Conservation (phyloP, 2,113 vertebrate genomes). For the Eira barbara region DNA sequence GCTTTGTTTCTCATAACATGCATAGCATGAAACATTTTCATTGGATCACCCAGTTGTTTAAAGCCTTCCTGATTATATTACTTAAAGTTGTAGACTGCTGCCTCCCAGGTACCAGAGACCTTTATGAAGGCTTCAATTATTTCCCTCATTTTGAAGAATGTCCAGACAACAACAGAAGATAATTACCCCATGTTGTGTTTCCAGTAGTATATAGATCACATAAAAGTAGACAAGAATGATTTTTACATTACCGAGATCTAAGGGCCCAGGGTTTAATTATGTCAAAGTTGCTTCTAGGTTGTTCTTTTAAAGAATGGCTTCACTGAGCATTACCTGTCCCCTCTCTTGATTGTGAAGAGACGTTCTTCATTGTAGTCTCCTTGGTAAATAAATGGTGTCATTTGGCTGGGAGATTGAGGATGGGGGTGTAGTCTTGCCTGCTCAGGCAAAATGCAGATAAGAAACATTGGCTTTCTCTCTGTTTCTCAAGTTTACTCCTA, state of each 20-base stretch:
- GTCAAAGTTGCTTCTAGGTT: not conserved
- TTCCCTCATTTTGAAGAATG: conserved; percentile 30
- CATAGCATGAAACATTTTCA: not conserved
- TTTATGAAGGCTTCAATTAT: not conserved
- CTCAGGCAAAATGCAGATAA: not conserved
- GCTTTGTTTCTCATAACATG: not conserved
- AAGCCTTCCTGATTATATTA: not conserved
- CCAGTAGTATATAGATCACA: not conserved
- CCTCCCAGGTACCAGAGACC: not conserved
- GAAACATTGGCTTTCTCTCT: not conserved
- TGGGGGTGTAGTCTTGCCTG: not conserved
- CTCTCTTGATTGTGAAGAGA: not conserved
- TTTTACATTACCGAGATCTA: not conserved
- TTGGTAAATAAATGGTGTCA: not conserved
- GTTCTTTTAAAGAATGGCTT: not conserved
- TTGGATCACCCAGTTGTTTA: not conserved
- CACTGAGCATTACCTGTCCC: not conserved
- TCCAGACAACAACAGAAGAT: not conserved
- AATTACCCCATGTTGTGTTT: not conserved
- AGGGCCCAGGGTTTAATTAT: not conserved
- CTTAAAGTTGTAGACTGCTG: not conserved
- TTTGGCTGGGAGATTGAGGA: not conserved
- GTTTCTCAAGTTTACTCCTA: not conserved
- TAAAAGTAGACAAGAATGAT: not conserved
- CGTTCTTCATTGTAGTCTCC: not conserved